Evolutionary conservation across 2,113 vertebrate species (phyloP), one percentile per base, ranked within the genome.

Genomic region (Sapajus apella): DNA sequence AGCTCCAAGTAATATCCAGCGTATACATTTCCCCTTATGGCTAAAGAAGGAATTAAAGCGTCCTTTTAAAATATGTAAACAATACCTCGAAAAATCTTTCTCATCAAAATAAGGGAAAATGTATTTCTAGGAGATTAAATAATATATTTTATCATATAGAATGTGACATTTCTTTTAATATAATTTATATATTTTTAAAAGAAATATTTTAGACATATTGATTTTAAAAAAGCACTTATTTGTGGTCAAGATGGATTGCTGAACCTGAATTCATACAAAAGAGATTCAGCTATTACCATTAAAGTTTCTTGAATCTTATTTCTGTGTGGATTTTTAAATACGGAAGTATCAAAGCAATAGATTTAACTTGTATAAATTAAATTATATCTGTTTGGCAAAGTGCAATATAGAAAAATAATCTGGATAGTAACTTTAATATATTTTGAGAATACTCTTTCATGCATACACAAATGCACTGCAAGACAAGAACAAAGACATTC

Each of bases 61-160:
- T 50, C 25, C 2, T 25, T 93, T 93, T 87, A 66, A 91, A 84
- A 91, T 79, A 58, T 91, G 58, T n/a, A 92, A 50, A 77, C 10
- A 93, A 85, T 73, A 30, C n/a, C 58, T 86, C 82, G 45, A 76
- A 72, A 87, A 68, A 80, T 8, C 16, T 76, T 94, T 90, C 37
- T 87, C 3, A 43, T 66, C 55, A 85, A 94, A 77, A 85, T 81
- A 66, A 85, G 12, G 32, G 35, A 27, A 37, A 96, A 75, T 56
- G 4, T 13, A 84, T 93, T 96, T 68, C 37, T 47, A 66, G 32
- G 70, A 97, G 94, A 94, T 79, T 86, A 90, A 90, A 97, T 56
- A 80, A 64, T 80, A 5, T 30, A 40, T 84, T 82, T 96, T 23
- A 43, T 17, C 8, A 90, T 61, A 40, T 23, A 79, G 68, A 90